Conservation (phyloP, 2,888 invertebrate species). For the Cordilura impudica region DNA sequence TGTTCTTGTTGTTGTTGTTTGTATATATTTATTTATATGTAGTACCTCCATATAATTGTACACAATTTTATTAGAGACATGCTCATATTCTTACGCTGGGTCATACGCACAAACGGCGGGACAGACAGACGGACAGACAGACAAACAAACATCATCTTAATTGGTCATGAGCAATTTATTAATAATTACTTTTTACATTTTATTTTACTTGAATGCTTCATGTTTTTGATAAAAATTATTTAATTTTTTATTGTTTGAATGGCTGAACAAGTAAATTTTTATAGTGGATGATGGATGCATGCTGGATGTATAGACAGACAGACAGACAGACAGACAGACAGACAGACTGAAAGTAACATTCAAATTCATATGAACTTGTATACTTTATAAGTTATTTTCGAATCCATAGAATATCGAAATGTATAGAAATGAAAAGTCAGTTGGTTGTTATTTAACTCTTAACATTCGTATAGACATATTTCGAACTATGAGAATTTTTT, state of each 20-base stretch:
- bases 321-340: not conserved
- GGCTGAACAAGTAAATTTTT: constrained; percentile 24
- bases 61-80: constrained; percentile 59
- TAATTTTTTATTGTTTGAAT: not conserved
- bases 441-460: constrained; percentile 51
- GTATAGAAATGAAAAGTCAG: constrained; percentile 45
- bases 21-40: constrained; percentile 6
- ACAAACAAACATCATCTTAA: constrained; percentile 61
- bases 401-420: not conserved
- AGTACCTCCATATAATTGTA: constrained; percentile 62
- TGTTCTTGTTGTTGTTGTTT: constrained; percentile 23
- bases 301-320: not conserved
- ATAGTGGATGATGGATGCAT: not conserved
- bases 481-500: constrained; percentile 50
- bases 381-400: not conserved
- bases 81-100: constrained; percentile 23
- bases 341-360: not conserved
- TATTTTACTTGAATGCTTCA: constrained; percentile 55
- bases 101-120: constrained; percentile 6
- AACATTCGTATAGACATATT: constrained; percentile 17
- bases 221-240: constrained; percentile 43
- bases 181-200: constrained; percentile 63
- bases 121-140: constrained; percentile 2
- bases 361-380: constrained; percentile 20
- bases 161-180: constrained; percentile 63